A percentile compares a stretch with the other conserved stretches of the same genome.
Evolutionary conservation across 2,113 vertebrate species (phyloP).

Genomic region (Anhinga anhinga): DNA sequence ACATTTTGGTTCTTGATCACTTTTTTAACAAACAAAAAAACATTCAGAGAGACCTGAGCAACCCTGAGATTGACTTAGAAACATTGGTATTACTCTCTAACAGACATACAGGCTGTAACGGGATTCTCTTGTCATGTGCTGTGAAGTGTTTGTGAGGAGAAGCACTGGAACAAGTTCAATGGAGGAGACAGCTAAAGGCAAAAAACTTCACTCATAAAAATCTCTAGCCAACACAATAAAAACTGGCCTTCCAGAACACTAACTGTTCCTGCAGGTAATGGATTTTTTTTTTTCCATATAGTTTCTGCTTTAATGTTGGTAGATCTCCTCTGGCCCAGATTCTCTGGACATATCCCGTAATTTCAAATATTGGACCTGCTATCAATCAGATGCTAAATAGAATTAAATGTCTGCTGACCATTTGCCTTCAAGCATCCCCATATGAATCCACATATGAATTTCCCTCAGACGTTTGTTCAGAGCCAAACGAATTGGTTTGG

Average conservation of each 20-base stretch:
- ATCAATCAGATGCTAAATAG: background rate
- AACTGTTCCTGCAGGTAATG: background rate
- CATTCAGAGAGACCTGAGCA: background rate
- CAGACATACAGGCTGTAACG: background rate
- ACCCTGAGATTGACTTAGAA: background rate
- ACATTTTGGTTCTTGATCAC: accelerated
- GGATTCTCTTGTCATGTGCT: background rate
- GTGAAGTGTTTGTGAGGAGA: background rate
- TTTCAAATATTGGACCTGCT: background rate
- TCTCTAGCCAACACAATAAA: background rate
- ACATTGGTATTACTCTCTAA: background rate
- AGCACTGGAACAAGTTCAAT: background rate
- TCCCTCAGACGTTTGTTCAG: background rate
- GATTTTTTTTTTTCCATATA: background rate
- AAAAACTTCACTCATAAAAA: background rate
- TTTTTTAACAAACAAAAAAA: background rate
- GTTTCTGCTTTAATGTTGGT: background rate
- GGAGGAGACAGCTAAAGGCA: background rate
- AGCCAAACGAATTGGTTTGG: background rate
- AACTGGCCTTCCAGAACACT: background rate
- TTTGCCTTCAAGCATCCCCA: background rate
- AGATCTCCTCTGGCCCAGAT: background rate
- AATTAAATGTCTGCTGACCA: background rate
- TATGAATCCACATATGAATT: background rate
- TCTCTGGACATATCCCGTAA: accelerated